Evolutionary conservation across 2,888 invertebrate species (phyloP).

Genomic region (Epistrophella euchroma): DNA sequence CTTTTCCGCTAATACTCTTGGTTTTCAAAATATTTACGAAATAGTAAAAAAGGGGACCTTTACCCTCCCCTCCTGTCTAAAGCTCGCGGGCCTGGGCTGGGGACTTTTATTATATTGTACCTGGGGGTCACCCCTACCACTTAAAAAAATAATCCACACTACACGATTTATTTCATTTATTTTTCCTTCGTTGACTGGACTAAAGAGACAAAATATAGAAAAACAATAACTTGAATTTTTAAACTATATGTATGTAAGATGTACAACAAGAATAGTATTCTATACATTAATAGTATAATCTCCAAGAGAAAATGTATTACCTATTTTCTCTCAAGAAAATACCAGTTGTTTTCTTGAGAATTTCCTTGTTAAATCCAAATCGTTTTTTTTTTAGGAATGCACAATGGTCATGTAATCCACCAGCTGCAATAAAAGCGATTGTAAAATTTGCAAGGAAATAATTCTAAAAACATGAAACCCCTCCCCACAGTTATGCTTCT

Average conservation of each 20-base stretch:
- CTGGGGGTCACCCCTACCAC: too few species aligned
- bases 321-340: slow-evolving; percentile 25
- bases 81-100: too few species aligned
- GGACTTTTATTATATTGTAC: too few species aligned
- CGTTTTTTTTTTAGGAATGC: slow-evolving; percentile 9
- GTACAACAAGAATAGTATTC: slow-evolving; percentile 6
- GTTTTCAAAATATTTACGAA: too few species aligned
- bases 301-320: slow-evolving; percentile 46
- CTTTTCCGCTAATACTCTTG: too few species aligned
- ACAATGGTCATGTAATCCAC: slow-evolving; percentile 71
- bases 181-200: too few species aligned
- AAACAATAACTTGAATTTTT: not conserved
- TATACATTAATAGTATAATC: not conserved
- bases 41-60: too few species aligned
- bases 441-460: slow-evolving; percentile 60
- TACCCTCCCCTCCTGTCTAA: too few species aligned
- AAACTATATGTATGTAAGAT: not conserved
- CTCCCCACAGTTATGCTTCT: slow-evolving; percentile 36
- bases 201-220: too few species aligned
- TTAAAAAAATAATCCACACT: too few species aligned
- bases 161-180: too few species aligned
- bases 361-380: slow-evolving; percentile 36
- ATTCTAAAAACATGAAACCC: slow-evolving; percentile 39
- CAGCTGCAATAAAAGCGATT: slow-evolving; percentile 69
- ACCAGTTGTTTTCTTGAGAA: slow-evolving; percentile 36